A percentile compares a stretch with the other conserved stretches of the same genome.
phyloP scores from a whole-genome alignment of 2,797 vertebrate genomes.

The Syngnathus rostellatus region DNA sequence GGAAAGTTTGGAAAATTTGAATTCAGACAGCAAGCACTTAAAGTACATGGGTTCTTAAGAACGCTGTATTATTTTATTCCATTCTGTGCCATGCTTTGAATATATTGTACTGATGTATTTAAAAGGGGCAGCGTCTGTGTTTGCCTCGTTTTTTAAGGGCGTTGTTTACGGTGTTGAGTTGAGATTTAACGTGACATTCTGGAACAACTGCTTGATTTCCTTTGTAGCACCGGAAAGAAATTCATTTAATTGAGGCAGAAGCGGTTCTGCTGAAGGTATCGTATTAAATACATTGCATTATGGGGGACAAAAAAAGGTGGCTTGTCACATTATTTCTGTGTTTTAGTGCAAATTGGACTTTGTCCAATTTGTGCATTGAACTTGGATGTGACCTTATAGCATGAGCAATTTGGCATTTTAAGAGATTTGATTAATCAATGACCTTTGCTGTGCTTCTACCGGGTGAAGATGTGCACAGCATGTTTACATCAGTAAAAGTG shows the following conservation, averaged over 20 bases:
- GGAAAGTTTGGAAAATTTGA: slow-evolving; percentile 2
- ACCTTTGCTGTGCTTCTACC: slow-evolving; percentile 1
- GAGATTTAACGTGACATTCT: neutral
- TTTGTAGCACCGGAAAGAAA: neutral
- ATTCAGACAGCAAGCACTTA: neutral
- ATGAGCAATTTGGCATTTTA: slow-evolving; percentile 3
- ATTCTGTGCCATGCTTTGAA: neutral
- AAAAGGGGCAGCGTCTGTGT: neutral
- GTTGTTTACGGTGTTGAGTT: neutral
- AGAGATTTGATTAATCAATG: slow-evolving; percentile 6
- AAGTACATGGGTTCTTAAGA: neutral
- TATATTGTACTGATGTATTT: neutral
- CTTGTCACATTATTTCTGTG: neutral
- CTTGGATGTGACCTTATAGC: slow-evolving; percentile 1
- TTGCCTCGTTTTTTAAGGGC: neutral
- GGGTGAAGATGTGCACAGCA: neutral
- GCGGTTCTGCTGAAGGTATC: neutral
- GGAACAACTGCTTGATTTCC: neutral
- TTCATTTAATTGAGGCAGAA: neutral
- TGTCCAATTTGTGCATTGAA: slow-evolving; percentile 2
- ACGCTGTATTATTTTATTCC: neutral
- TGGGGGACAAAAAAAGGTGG: neutral
- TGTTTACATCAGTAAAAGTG: neutral
- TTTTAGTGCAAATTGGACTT: neutral
- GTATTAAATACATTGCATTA: neutral